These are phyloP conservation scores for Campylorhamphus procurvoides DNA, from an alignment of 2,113 vertebrate species.

Conservation along the genomic window DNA sequence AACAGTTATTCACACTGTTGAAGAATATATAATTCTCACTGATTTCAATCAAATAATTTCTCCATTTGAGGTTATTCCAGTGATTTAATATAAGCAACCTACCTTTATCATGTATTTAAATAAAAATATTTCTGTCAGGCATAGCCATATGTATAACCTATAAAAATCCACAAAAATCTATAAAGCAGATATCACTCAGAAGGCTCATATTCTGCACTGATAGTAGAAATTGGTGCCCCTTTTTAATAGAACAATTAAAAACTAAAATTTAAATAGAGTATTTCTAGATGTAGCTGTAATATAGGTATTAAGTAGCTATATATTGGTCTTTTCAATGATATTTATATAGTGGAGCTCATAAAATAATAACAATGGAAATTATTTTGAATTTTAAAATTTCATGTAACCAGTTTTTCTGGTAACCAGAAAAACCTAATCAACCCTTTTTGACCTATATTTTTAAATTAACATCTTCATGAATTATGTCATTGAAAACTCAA, in stretches of 20 bases:
- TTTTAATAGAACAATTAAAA: background rate
- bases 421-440: background rate
- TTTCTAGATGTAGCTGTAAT: background rate
- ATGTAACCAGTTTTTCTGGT: background rate
- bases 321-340: background rate
- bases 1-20: background rate
- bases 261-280: background rate
- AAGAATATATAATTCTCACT: background rate
- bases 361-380: background rate
- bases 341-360: background rate
- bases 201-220: background rate
- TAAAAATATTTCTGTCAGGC: background rate
- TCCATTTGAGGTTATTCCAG: background rate
- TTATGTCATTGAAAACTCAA: background rate
- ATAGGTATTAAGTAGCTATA: background rate
- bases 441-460: background rate
- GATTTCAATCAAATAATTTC: background rate
- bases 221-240: background rate
- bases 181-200: background rate
- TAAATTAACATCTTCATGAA: background rate
- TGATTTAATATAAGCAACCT: background rate
- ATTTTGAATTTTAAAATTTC: background rate
- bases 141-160: background rate
- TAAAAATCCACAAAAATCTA: background rate
- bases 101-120: background rate